phyloP scores from a whole-genome alignment of 2,113 vertebrate genomes.

The Camelus bactrianus region DNA sequence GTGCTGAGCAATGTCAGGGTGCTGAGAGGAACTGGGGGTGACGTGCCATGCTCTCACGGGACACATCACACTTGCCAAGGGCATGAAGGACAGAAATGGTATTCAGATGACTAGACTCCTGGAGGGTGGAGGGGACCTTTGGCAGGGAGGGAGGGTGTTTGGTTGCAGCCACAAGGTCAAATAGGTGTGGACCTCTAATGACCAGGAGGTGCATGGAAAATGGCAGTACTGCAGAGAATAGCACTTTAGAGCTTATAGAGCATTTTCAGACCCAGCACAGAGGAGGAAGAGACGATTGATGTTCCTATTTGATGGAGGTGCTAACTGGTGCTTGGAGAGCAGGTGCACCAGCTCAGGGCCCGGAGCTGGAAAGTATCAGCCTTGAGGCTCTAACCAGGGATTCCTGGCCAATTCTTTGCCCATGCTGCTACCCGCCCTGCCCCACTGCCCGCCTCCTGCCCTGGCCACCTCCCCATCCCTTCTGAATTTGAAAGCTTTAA shows the following conservation, averaged over 20 bases:
- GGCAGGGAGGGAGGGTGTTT: neutral
- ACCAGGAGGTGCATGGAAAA: neutral
- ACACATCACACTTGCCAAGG: neutral
- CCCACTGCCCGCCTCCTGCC: too few species aligned
- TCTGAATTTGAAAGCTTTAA: neutral
- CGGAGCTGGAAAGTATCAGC: accelerated
- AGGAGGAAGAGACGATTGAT: neutral
- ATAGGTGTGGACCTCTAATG: neutral
- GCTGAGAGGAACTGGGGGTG: neutral
- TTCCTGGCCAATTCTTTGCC: neutral
- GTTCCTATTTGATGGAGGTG: neutral
- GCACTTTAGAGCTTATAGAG: neutral
- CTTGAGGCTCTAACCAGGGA: accelerated
- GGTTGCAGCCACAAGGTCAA: neutral
- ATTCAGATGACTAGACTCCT: neutral
- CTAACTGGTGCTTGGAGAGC: neutral
- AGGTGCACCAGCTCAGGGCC: neutral
- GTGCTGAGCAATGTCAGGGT: neutral
- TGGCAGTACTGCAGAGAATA: neutral
- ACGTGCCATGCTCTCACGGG: accelerated
- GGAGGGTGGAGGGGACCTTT: too few species aligned
- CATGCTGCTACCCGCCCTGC: accelerated
- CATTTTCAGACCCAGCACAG: neutral
- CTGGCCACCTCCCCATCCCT: neutral
- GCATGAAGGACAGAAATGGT: neutral